Evolutionary conservation across 2,113 vertebrate species (phyloP).

Genomic region (Chamaetylas fuelleborni): DNA sequence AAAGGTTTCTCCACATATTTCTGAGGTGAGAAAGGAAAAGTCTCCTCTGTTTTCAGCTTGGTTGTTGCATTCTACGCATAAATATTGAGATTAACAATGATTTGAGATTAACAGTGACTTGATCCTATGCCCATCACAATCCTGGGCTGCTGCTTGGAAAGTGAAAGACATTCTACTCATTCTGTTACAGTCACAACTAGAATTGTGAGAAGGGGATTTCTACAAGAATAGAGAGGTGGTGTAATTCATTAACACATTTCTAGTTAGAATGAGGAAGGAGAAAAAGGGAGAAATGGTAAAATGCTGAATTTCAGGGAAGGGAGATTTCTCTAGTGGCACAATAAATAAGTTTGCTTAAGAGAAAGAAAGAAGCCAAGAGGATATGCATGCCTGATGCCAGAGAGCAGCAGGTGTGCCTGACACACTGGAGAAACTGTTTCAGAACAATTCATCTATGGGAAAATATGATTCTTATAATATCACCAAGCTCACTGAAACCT

Average conservation of each 20-base stretch:
- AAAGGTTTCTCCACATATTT: neutral
- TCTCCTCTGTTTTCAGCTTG: neutral
- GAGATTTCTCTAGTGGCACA: constrained; percentile 55
- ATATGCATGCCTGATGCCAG: constrained; percentile 69
- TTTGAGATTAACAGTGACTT: neutral
- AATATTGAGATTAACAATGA: neutral
- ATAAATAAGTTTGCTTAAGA: constrained; percentile 59
- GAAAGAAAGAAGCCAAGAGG: constrained; percentile 64
- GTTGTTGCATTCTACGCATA: neutral
- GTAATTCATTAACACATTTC: neutral
- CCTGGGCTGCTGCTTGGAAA: neutral
- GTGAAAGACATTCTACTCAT: neutral
- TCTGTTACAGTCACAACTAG: neutral
- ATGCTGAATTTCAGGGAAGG: constrained; percentile 5
- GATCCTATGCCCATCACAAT: neutral
- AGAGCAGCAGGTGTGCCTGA: constrained; percentile 67
- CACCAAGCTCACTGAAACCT: constrained; percentile 62
- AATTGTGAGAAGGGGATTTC: neutral
- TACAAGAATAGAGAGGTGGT: neutral
- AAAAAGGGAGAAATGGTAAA: constrained; percentile 18
- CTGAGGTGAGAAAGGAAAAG: neutral
- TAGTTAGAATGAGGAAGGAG: neutral
- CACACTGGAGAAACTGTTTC: constrained; percentile 74
- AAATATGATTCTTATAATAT: constrained; percentile 72
- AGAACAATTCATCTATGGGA: constrained; percentile 68